Evolutionary conservation across 2,797 vertebrate genomes (phyloP).

Genomic region (Coracias cyanogaster): DNA sequence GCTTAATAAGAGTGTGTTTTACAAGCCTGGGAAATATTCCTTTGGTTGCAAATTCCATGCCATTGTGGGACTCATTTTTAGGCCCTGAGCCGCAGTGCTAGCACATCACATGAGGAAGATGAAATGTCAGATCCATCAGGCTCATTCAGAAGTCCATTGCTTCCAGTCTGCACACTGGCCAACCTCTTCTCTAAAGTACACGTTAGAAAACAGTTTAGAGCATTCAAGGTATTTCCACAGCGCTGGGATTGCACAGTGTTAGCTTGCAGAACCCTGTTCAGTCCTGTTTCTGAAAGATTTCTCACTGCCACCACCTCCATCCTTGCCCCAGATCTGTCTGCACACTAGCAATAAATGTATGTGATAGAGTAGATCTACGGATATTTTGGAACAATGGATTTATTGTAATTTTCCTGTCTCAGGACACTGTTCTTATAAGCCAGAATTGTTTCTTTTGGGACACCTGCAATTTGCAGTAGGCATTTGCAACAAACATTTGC

Average conservation of each 20-base stretch:
- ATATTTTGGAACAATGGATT: background rate
- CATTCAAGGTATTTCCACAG: background rate
- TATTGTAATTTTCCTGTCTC: background rate
- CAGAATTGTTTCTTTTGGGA: background rate
- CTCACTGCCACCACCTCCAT: background rate
- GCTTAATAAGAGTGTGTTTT: background rate
- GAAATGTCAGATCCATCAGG: background rate
- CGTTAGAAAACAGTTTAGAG: background rate
- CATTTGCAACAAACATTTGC: background rate
- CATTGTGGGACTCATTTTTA: background rate
- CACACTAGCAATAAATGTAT: background rate
- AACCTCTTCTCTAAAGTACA: background rate
- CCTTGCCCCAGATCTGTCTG: background rate
- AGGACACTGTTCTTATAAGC: background rate
- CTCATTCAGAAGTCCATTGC: background rate
- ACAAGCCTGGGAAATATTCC: background rate
- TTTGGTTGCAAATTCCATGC: background rate
- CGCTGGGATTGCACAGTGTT: background rate
- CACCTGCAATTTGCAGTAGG: background rate
- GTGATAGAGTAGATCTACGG: background rate
- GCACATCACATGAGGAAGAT: background rate
- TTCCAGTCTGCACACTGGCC: background rate
- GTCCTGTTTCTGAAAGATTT: background rate
- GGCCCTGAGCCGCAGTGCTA: background rate
- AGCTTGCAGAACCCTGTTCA: background rate